Base-by-base conservation (phyloP, 2,888 invertebrate genomes). In the Aleiodes testaceus region DNA sequence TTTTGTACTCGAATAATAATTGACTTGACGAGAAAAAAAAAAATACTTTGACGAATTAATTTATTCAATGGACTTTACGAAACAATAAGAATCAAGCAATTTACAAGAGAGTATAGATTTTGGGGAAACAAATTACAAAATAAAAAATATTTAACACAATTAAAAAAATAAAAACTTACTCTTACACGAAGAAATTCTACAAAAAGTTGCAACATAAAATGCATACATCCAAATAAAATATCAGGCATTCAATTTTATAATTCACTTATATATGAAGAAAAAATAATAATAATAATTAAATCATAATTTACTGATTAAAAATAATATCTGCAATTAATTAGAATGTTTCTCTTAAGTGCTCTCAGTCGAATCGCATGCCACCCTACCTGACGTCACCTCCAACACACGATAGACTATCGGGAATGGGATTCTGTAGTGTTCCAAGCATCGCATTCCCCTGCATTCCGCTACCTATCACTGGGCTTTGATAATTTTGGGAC, bases 361-460 rank as follows among this genome's bases (percentile, higher is more conserved):
- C 42, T 63, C 61, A 69, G 30, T 49, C 42, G 49, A 36, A 69
- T 72, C 75, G 74, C 81, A 81, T 84, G 81, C 83, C 80, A 75
- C 79, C 88, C 82, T 87, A 90, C 82, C 91, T 88, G 75, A 91
- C 91, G 82, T 91, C 91, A 53, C 90, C 90, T 74, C 90, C 90
- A 74, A 91, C 89, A 75, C 90, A 90, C 72, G 90, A 88, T 66
- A 91, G 83, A 69, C 89, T 88, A 82, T 90, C 90, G 66, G 88
- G 86, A 76, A 87, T 87, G 53, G 84, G 85, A 75, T 85, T 85
- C 77, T 85, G 86, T 73, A 86, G 81, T 69, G 84, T 82, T 73
- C 85, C 84, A 66, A 85, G 84, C 75, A 85, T 80, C 47, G 83
- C 76, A 70, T 84, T 85, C 73, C 81, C 80, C 44, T 81, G 74